phyloP scores from a whole-genome alignment of 1,140 invertebrate species.

The Papilio xuthus region DNA sequence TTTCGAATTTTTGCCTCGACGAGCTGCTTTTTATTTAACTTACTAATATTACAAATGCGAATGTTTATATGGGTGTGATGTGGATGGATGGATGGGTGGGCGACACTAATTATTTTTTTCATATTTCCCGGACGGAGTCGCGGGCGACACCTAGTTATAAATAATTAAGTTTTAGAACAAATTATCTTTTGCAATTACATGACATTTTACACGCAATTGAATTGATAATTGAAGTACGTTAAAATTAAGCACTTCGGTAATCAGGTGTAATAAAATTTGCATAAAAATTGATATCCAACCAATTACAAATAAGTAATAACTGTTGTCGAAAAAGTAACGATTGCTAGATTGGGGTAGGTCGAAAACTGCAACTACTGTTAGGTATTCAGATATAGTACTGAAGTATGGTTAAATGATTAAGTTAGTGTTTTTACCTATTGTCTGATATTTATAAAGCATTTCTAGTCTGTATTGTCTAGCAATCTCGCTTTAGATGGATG shows the following conservation, averaged over 20 bases:
- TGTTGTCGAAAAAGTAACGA: not conserved
- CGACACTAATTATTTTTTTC: no score
- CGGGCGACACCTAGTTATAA: not conserved
- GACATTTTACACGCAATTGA: slow-evolving; percentile 8
- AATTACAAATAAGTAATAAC: not conserved
- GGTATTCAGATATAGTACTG: not conserved
- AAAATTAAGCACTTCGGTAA: not conserved
- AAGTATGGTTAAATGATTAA: not conserved
- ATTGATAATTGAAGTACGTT: not conserved
- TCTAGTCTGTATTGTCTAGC: not conserved
- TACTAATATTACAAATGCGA: no score
- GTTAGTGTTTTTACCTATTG: not conserved
- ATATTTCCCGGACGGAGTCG: no score
- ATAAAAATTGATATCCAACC: not conserved
- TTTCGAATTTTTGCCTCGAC: no score
- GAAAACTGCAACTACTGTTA: not conserved
- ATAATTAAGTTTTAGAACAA: not conserved
- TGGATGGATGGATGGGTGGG: no score
- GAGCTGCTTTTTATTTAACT: no score
- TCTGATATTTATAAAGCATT: not conserved
- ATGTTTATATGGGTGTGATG: no score
- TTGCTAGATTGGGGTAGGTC: not conserved
- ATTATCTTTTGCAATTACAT: slow-evolving; percentile 15
- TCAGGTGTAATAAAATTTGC: slow-evolving; percentile 4
- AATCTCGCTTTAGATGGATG: no score